Evolutionary conservation across 2,113 vertebrate species (phyloP), one percentile per base, ranked within the genome.

Genomic region (Eptatretus burgeri): DNA sequence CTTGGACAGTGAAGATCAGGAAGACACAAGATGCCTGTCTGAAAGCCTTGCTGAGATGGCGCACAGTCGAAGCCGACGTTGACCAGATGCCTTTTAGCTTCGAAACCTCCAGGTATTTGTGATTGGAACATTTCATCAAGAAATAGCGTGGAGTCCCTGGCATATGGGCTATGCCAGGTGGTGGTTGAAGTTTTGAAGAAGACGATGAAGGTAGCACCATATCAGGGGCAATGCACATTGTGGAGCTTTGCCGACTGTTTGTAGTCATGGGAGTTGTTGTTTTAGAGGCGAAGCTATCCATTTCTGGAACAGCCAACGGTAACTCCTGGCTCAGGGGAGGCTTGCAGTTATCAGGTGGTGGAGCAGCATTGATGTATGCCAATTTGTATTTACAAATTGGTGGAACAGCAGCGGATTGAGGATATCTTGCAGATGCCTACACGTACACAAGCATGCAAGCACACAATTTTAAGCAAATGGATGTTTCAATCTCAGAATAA

Each of bases 71-170:
- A 52, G 79, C 77, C 0, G 72, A 82, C 63, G 85, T 91, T 66
- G 82, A 87, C 89, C 88, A 94, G 73, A 93, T 78, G 1, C 82
- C 80, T 62, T 79, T 84, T 74, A 82, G 78, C 51, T 93, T 84
- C 66, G 86, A 93, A 68, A 84, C 80, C 49, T 81, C 80, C 19
- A 96, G 78, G 67, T 93, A 85, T 67, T 81, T 77, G 63, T 77
- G 5, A 66, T 78, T 89, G 72, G 73, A 83, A 68, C 88, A 91
- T 74, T 93, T 93, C 81, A 96, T 82, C 71, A 94, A 79, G 52
- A 94, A 93, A 74, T 91, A 93, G 14, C 80, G 75, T 67, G 79
- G n/a, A 20, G 10, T 60, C 56, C 10, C 65, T 1, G 74, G 74
- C 27, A 69, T 65, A 63, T 72, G 72, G 66, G 69, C 70, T 70